Evolutionary conservation across 2,797 vertebrate species (phyloP).

Genomic region (Aldrovandia affinis): DNA sequence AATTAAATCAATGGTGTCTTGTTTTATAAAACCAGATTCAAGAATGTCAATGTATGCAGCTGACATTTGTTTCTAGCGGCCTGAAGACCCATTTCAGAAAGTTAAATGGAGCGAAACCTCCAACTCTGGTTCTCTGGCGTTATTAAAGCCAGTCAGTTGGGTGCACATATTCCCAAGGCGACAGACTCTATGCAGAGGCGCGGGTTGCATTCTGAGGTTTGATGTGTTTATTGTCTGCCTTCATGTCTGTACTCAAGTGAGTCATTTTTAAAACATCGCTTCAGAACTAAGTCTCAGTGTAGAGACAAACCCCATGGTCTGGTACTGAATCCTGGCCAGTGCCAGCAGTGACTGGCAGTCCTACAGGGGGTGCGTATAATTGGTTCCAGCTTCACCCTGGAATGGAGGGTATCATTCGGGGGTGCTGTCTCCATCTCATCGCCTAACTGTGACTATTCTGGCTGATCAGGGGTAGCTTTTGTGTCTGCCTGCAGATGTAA

Average conservation of each 20-base stretch:
- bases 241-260: not conserved
- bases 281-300: not conserved
- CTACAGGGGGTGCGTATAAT: not conserved
- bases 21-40: not conserved
- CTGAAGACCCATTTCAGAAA: not conserved
- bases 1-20: not conserved
- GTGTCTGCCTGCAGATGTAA: not conserved
- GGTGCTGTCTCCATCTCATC: not conserved
- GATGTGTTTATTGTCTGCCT: constrained; percentile 14
- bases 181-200: not conserved
- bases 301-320: not conserved
- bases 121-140: not conserved
- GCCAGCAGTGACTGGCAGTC: not conserved
- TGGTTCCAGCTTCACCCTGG: not conserved
- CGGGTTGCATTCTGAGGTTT: not conserved
- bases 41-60: not conserved
- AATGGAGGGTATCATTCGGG: not conserved
- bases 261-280: not conserved
- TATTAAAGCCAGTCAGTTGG: constrained; percentile 3
- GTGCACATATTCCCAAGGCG: not conserved
- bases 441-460: not conserved
- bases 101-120: not conserved
- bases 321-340: not conserved
- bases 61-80: not conserved
- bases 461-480: not conserved